Evolutionary conservation across 2,113 vertebrate species (phyloP).

Genomic region (Cisticola juncidis): DNA sequence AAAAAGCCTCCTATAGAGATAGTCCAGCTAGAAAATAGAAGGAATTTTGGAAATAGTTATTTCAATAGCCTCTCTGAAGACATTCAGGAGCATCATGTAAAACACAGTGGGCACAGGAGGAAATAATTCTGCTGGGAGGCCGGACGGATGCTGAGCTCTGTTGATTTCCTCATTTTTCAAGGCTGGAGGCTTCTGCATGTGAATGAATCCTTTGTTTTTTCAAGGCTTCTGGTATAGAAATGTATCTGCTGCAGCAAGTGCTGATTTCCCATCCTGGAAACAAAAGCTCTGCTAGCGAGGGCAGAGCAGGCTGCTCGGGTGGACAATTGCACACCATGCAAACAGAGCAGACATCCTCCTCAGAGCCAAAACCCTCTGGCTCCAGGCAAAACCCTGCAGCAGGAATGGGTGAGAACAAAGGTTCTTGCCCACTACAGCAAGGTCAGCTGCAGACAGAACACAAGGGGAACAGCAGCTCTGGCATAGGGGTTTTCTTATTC

Average conservation of each 20-base stretch:
- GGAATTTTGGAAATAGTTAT: constrained; percentile 13
- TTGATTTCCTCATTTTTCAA: constrained; percentile 48
- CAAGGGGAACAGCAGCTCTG: not conserved
- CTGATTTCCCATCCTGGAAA: constrained; percentile 16
- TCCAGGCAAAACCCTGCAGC: not conserved
- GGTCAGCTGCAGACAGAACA: not conserved
- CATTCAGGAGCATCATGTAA: not conserved
- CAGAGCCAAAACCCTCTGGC: not conserved
- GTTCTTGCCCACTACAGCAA: not conserved
- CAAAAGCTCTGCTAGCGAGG: not conserved
- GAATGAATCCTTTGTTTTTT: constrained; percentile 47
- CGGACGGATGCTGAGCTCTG: not conserved
- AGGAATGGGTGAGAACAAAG: not conserved
- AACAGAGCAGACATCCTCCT: not conserved
- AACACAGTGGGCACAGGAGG: not conserved
- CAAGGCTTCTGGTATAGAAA: constrained; percentile 33
- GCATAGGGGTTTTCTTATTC: not conserved
- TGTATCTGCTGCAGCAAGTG: not conserved
- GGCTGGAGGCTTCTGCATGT: constrained; percentile 32
- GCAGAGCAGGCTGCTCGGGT: not conserved
- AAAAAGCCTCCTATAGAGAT: not conserved
- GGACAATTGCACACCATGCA: not conserved
- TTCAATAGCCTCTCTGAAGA: constrained; percentile 8
- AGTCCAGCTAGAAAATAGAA: constrained; percentile 17
- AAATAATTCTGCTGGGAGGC: constrained; percentile 33